Evolutionary conservation across 2,888 invertebrate species (phyloP).

Genomic region (Cenopis cana): DNA sequence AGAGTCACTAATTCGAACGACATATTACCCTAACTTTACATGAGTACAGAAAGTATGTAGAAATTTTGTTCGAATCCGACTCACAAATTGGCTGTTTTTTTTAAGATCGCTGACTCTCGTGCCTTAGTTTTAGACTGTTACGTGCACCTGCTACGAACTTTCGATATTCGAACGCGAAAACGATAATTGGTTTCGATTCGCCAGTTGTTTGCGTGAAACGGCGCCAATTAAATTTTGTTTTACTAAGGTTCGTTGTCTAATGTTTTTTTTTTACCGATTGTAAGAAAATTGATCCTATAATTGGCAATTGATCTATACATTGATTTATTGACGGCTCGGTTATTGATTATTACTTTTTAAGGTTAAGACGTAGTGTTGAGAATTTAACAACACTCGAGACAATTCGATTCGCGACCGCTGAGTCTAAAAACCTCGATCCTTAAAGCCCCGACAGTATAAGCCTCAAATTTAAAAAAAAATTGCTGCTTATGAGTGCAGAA

Average conservation of each 20-base stretch:
- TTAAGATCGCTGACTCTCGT: conserved; percentile 45
- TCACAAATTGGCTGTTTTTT: not conserved
- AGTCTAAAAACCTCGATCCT: no score
- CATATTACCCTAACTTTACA: no score
- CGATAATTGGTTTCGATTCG: conserved; percentile 80
- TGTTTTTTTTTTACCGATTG: conserved; percentile 22
- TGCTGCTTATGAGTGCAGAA: no score
- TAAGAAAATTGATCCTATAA: conserved; percentile 16
- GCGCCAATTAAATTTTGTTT: conserved; percentile 78
- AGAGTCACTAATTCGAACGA: no score
- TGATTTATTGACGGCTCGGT: not conserved
- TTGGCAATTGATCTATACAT: conserved; percentile 12
- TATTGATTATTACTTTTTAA: no score
- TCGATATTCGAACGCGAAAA: conserved; percentile 78
- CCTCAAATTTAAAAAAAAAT: no score
- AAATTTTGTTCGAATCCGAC: not conserved
- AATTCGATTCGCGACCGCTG: no score
- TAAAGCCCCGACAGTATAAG: no score
- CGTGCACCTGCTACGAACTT: conserved; percentile 79
- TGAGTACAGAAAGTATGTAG: no score
- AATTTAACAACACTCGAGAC: no score
- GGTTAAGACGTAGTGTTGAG: no score
- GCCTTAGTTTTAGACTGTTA: conserved; percentile 57
- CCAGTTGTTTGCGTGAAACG: conserved; percentile 75
- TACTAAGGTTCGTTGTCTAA: conserved; percentile 49